Evolutionary conservation across 2,113 vertebrate genomes (phyloP).

Genomic region (human (Homo sapiens)): GRCh38 chr17:31594501-31595000

Average conservation of each 20-base stretch:
- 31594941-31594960: too few species aligned
- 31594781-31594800: neutral
- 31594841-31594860: neutral
- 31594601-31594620: neutral
- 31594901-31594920: too few species aligned
- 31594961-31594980: too few species aligned
- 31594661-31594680: neutral
- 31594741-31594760: neutral
- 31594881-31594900: too few species aligned
- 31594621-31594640: neutral
- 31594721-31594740: fast-evolving
- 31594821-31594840: neutral
- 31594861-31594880: neutral
- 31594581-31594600: neutral
- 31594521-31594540: neutral
- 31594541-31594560: neutral
- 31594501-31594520: neutral
- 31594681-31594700: neutral
- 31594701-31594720: neutral
- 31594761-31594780: neutral
- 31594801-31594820: neutral
- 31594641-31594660: neutral
- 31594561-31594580: neutral
- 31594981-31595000: too few species aligned
- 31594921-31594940: too few species aligned